phyloP scores from a whole-genome alignment of 2,888 invertebrate species.

The Volucella inanis region DNA sequence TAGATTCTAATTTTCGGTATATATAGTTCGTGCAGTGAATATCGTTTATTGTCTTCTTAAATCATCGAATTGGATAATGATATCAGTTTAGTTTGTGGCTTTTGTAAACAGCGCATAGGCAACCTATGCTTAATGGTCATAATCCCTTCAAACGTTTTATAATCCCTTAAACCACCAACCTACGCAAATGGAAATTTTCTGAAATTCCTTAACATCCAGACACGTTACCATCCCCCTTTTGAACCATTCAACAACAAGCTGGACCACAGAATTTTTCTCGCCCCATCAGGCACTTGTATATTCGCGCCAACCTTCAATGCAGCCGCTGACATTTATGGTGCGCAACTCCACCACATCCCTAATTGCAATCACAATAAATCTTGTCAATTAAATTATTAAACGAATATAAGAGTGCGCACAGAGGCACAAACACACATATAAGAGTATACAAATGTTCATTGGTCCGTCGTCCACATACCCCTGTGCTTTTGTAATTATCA shows the following conservation, averaged over 20 bases:
- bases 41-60: no score
- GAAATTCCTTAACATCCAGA: slow-evolving; percentile 29
- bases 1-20: no score
- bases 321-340: slow-evolving; percentile 61
- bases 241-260: neutral
- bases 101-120: no score
- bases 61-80: no score
- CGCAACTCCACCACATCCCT: slow-evolving; percentile 74
- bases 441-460: neutral
- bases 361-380: slow-evolving; percentile 83
- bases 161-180: slow-evolving; percentile 18
- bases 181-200: neutral
- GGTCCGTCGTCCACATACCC: no score
- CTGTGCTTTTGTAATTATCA: slow-evolving; percentile 79
- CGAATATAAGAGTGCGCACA: slow-evolving; percentile 47
- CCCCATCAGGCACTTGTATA: slow-evolving; percentile 26
- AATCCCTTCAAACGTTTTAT: slow-evolving; percentile 7
- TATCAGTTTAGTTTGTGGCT: no score
- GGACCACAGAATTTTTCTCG: slow-evolving; percentile 30
- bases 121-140: slow-evolving; percentile 4
- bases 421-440: slow-evolving; percentile 16
- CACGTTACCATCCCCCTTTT: neutral
- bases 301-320: slow-evolving; percentile 53
- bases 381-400: slow-evolving; percentile 83
- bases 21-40: no score